phyloP scores from a whole-genome alignment of 2,113 vertebrate species.

The Eidolon helvum region DNA sequence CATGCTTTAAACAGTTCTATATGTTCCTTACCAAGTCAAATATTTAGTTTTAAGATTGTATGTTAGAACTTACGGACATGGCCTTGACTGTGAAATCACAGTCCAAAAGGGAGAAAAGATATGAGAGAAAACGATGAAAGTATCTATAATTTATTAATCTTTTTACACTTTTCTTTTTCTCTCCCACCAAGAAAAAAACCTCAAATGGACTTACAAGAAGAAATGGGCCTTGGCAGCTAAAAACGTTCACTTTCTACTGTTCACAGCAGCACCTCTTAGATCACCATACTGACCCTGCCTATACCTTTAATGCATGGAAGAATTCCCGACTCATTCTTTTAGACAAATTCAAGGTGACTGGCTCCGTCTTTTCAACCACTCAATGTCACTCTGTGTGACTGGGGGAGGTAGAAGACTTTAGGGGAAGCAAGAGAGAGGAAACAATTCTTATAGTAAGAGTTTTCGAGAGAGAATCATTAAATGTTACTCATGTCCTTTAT shows the following conservation, averaged over 20 bases:
- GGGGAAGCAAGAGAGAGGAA: not conserved
- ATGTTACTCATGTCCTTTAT: not conserved
- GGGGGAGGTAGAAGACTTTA: not conserved
- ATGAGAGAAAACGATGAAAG: not conserved
- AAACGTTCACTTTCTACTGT: not conserved
- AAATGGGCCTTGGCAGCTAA: not conserved
- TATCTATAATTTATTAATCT: not conserved
- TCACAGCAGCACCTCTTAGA: not conserved
- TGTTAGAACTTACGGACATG: not conserved
- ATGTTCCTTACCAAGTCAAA: not conserved
- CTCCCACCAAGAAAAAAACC: not conserved
- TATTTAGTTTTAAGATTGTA: not conserved
- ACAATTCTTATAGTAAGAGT: not conserved
- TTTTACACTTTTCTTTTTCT: not conserved
- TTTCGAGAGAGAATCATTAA: not conserved
- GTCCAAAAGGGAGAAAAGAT: not conserved
- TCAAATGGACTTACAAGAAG: not conserved
- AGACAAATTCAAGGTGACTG: not conserved
- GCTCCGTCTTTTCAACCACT: not conserved
- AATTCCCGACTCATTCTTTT: not conserved
- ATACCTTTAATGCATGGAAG: not conserved
- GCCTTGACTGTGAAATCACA: not conserved
- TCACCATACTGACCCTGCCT: not conserved
- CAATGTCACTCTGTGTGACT: not conserved
- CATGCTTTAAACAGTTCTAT: not conserved